These are phyloP conservation scores for Heloderma charlesbogerti DNA, from an alignment of 2,113 vertebrate genomes.

Conservation along the genomic window DNA sequence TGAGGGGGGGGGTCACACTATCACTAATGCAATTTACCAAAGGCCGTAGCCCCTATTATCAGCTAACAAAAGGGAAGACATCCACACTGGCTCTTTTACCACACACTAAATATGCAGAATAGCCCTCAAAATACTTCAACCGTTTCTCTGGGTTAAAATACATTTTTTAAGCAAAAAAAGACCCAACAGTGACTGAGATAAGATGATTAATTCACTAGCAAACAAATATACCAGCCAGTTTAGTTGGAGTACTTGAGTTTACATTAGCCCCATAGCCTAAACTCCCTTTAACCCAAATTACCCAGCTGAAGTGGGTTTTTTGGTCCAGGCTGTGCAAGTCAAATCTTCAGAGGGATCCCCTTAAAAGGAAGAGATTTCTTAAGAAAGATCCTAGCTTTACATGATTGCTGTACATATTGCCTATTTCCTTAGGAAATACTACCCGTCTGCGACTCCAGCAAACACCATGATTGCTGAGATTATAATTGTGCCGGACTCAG, in stretches of 20 bases:
- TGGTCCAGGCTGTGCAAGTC: not conserved
- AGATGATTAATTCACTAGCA: not conserved
- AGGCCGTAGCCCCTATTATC: slow-evolving; percentile 31
- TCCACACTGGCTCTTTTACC: not conserved
- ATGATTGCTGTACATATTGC: no score
- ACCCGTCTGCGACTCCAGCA: no score
- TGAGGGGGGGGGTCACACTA: slow-evolving; percentile 41
- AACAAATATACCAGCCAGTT: not conserved
- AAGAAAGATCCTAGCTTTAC: no score
- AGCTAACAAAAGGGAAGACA: slow-evolving; percentile 32
- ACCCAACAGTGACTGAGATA: not conserved
- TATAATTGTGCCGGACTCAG: no score
- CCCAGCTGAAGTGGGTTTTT: not conserved
- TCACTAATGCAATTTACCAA: slow-evolving; percentile 55
- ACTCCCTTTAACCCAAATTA: not conserved
- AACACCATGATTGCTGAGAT: no score
- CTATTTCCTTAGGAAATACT: no score
- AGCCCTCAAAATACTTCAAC: slow-evolving; percentile 32
- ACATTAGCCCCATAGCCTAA: not conserved
- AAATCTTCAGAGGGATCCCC: not conserved
- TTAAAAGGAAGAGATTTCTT: no score
- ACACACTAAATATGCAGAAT: not conserved
- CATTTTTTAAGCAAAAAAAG: not conserved
- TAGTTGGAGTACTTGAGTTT: not conserved
- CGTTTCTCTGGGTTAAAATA: not conserved